A percentile compares a stretch with the other conserved stretches of the same genome.
Evolutionary conservation across 2,797 vertebrate genomes (phyloP).

Genomic region (Sebastes oblongus): DNA sequence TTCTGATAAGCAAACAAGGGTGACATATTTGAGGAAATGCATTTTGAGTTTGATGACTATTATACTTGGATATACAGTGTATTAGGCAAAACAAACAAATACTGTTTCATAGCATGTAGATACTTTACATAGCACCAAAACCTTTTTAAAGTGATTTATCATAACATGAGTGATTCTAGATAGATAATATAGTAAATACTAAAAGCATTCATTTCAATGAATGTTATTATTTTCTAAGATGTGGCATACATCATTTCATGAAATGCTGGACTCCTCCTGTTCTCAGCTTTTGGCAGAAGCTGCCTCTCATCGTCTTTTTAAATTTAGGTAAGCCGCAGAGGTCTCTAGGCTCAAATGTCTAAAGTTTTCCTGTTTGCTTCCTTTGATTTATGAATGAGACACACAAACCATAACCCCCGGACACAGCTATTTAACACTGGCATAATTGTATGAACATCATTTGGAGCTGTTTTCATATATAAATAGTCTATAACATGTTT

Average conservation of each 20-base stretch:
- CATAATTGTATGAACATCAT: not conserved
- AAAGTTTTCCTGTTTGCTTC: not conserved
- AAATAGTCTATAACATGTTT: not conserved
- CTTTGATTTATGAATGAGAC: too few species aligned
- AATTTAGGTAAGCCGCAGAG: not conserved
- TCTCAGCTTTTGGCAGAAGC: not conserved
- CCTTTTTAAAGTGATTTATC: not conserved
- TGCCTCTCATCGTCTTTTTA: not conserved
- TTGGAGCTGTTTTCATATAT: not conserved
- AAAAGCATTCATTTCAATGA: not conserved
- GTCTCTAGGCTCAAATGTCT: not conserved
- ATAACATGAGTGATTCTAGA: not conserved
- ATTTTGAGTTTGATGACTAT: not conserved
- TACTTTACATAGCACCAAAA: not conserved
- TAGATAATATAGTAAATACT: not conserved
- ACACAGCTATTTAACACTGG: not conserved
- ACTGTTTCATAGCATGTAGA: not conserved
- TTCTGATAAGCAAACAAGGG: not conserved
- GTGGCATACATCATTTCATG: slow-evolving; percentile 4
- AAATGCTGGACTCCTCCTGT: not conserved
- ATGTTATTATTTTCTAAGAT: slow-evolving; percentile 2
- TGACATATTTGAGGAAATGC: not conserved
- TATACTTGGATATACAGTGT: not conserved
- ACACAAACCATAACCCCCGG: not conserved
- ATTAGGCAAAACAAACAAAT: not conserved